Evolutionary conservation across 2,113 vertebrate species (phyloP).

Genomic region (Nestor notabilis): DNA sequence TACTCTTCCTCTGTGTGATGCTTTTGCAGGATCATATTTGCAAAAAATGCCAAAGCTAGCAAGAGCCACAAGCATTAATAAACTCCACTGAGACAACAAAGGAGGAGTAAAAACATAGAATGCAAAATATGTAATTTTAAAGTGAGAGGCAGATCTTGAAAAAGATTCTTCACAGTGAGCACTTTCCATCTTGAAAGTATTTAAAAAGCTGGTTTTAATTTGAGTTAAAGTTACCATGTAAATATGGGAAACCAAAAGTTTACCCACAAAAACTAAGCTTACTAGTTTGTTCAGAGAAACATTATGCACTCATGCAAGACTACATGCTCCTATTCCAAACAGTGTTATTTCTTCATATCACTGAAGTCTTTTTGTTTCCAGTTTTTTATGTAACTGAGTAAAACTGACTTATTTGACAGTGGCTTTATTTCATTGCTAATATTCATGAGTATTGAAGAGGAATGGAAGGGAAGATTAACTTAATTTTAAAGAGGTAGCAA

Average conservation of each 20-base stretch:
- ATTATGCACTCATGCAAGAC: background rate
- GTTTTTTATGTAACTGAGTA: background rate
- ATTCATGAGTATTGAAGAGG: background rate
- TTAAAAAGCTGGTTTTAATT: background rate
- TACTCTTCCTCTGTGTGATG: background rate
- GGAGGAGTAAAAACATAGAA: background rate
- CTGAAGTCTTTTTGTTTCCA: background rate
- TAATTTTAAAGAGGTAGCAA: background rate
- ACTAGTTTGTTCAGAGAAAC: background rate
- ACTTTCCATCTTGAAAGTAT: background rate
- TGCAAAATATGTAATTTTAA: background rate
- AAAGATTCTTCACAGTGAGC: background rate
- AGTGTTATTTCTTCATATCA: background rate
- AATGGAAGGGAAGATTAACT: background rate
- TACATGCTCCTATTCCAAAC: background rate
- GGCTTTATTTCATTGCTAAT: background rate
- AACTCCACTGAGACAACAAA: background rate
- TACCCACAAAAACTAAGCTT: background rate
- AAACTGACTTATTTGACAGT: background rate
- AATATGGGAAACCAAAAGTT: background rate
- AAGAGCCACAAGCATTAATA: background rate
- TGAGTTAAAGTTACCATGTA: background rate
- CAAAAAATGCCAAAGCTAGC: constrained; percentile 19
- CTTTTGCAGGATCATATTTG: constrained; percentile 12
- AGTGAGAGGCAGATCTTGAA: background rate